Base-by-base conservation (phyloP, 1,140 invertebrate genomes). In the Megalopta genalis region DNA sequence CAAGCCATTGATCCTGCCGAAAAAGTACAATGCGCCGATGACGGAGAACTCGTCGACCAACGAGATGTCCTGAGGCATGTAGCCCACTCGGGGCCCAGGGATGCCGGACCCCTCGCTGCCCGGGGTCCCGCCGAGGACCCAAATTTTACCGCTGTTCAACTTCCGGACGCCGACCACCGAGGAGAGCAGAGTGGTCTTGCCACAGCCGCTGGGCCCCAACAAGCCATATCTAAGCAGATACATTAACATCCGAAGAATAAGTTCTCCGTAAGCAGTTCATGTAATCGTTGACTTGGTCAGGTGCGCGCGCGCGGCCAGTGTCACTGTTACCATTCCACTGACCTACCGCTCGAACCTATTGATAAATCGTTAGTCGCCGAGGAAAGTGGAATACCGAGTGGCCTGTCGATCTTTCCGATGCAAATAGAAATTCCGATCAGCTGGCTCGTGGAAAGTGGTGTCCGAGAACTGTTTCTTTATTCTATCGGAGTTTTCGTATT, bases 61-160 rank as follows among this genome's bases (percentile, higher is more conserved):
- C 0, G 97, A 97, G 73, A 98, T 96, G 77, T 98, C 97, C 94
- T 98, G 93, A 1, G 97, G 97, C 97, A 98, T 98, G 86, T 97
- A 98, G 16, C 96, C 96, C 1, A 97, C 95, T n/a, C 95, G 90
- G 1, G 95, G 94, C 21, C 97, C 97, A 0, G 97, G 97, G 0
- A 98, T 95, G 0, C 96, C 96, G 73, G 95, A 96, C 0, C 94
- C 95, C 60, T 94, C 93, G 14, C 94, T 94, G 0, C 97, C 96
- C 0, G 97, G 97, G 46, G 93, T 94, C 6, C 95, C 95, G 0
- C 97, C 97, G 9, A 98, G 93, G 0, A 98, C 96, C 91, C 94
- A 95, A 12, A 98, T 94, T 9, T 96, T 94, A 0, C 98, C 98
- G 6, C 94, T 95, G 87, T 97, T 94, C 12, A 98, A 92, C 63